phyloP scores from a whole-genome alignment of 2,888 invertebrate species.

The Drosophila gaucha region DNA sequence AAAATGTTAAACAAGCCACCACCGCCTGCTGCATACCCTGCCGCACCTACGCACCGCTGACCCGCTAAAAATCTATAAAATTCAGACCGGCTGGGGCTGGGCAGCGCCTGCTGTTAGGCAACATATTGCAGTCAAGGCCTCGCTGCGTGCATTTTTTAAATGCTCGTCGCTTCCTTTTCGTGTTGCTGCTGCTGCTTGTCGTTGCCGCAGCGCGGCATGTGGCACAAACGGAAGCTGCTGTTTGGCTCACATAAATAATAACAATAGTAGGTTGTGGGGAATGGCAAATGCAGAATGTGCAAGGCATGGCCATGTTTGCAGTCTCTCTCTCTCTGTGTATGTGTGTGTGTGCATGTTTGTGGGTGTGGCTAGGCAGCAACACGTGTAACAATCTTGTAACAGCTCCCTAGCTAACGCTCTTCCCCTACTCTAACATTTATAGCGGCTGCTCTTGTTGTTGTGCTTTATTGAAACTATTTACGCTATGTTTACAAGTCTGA shows the following conservation, averaged over 20 bases:
- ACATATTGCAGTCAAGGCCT: slow-evolving; percentile 81
- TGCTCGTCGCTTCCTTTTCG: slow-evolving; percentile 65
- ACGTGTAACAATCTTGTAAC: slow-evolving; percentile 65
- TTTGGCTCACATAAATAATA: slow-evolving; percentile 81
- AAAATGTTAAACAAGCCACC: slow-evolving; percentile 75
- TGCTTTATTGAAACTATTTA: slow-evolving; percentile 74
- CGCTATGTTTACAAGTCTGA: slow-evolving; percentile 59
- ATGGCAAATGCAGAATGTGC: slow-evolving; percentile 34
- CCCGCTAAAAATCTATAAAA: slow-evolving; percentile 78
- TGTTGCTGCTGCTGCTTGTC: slow-evolving; percentile 27
- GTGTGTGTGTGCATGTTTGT: slow-evolving; percentile 1
- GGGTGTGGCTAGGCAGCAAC: slow-evolving; percentile 66
- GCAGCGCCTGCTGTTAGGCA: slow-evolving; percentile 69
- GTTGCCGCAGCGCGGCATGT: slow-evolving; percentile 65
- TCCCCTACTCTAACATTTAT: neutral
- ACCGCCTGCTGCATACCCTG: neutral
- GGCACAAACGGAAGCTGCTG: slow-evolving; percentile 80
- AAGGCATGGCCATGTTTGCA: neutral
- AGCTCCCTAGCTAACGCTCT: neutral
- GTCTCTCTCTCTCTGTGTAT: neutral
- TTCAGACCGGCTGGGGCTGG: slow-evolving; percentile 22
- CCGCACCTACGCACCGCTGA: slow-evolving; percentile 46
- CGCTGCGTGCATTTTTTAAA: slow-evolving; percentile 79
- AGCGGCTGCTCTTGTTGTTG: slow-evolving; percentile 22
- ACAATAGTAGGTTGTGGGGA: slow-evolving; percentile 57